Conservation (phyloP, 2,113 vertebrate species). For the Gambusia affinis region DNA sequence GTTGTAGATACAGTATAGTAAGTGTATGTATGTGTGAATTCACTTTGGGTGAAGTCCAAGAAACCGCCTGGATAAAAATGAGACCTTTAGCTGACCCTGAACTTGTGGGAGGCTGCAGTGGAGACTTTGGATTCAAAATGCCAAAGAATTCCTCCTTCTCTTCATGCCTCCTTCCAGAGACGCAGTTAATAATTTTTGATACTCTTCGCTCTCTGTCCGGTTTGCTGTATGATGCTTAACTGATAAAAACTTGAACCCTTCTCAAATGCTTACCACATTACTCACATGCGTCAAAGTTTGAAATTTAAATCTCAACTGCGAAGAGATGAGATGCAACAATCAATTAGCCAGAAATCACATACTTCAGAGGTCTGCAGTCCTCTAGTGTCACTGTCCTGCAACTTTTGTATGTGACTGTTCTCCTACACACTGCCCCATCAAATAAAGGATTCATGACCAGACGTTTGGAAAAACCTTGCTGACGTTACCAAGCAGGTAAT, state of each 20-base stretch:
- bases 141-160: constrained; percentile 51
- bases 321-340: constrained; percentile 5
- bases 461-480: too few relatives aligned
- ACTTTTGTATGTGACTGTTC: too few relatives aligned
- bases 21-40: constrained; percentile 9
- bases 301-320: constrained; percentile 50
- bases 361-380: too few relatives aligned
- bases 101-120: constrained; percentile 60
- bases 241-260: constrained; percentile 57
- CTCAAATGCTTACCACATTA: constrained; percentile 67
- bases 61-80: constrained; percentile 59
- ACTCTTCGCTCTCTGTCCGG: constrained; percentile 16
- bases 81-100: constrained; percentile 59
- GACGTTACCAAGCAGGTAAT: too few relatives aligned
- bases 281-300: constrained; percentile 47
- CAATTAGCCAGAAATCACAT: background rate
- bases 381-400: background rate
- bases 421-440: too few relatives aligned
- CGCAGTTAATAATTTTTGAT: constrained; percentile 43
- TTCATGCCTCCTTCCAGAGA: constrained; percentile 46
- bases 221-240: constrained; percentile 42
- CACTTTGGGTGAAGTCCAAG: constrained; percentile 57
- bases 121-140: constrained; percentile 60
- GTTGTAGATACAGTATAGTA: constrained; percentile 37
- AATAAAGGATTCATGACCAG: too few relatives aligned